Conservation (phyloP, 2,888 invertebrate genomes). For the Dasysyrphus tricinctus region DNA sequence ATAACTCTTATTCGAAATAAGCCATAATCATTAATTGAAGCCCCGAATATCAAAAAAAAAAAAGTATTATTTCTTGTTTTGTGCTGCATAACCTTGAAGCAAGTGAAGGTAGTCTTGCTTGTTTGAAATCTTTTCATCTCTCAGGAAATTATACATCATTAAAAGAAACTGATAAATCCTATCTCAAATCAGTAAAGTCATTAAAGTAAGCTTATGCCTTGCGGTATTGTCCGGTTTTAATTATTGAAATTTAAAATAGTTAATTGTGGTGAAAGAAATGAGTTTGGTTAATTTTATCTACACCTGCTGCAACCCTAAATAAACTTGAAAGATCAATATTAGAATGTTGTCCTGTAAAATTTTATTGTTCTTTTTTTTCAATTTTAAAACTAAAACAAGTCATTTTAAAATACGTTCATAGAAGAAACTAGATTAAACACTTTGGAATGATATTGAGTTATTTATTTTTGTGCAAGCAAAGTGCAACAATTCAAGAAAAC, state of each 20-base stretch:
- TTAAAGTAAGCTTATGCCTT: constrained; percentile 1
- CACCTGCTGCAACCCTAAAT: too few species aligned
- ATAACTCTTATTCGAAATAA: background rate
- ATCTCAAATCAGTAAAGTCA: background rate
- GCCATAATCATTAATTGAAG: constrained; percentile 12
- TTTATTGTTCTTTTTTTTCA: too few species aligned
- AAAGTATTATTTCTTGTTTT: background rate
- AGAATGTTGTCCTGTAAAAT: too few species aligned
- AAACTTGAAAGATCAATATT: too few species aligned
- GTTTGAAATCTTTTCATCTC: constrained; percentile 31
- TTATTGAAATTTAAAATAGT: constrained; percentile 1
- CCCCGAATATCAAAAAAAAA: background rate
- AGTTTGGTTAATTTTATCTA: background rate
- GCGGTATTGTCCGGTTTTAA: background rate
- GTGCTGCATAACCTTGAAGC: background rate
- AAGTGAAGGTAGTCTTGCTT: constrained; percentile 28
- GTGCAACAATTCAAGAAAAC: too few species aligned
- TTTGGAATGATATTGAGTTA: too few species aligned
- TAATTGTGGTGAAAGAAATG: background rate
- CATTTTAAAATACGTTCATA: too few species aligned
- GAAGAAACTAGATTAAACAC: too few species aligned
- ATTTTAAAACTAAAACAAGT: too few species aligned
- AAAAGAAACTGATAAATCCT: background rate
- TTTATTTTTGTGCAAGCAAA: too few species aligned
- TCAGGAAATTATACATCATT: constrained; percentile 29